Base-by-base conservation (phyloP, 2,797 vertebrate genomes). In the Myotis daubentonii region DNA sequence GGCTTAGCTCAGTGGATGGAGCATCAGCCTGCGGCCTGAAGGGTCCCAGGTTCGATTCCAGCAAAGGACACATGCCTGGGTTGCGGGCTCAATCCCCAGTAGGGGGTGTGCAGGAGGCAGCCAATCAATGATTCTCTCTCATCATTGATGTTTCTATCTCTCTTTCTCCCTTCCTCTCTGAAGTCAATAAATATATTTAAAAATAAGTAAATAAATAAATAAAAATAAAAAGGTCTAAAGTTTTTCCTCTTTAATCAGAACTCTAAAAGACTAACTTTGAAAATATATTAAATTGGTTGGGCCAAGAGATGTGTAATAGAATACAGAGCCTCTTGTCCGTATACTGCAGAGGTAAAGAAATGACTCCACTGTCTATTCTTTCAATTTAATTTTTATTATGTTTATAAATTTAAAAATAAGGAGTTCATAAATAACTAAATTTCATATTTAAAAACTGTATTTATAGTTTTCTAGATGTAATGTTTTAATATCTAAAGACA, bases 231-330 rank as follows among this genome's bases (percentile, higher is more conserved):
- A 97, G 80, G 88, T 92, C 95, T 95, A 74, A 90, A 91, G 91
- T 25, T 92, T 92, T 94, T 89, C 66, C 88, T 79, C 82, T 96
- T 96, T 94, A 96, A 95, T 94, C 93, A 92, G 72, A 92, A 95
- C 74, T 94, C 68, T 75, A 81, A 95, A 93, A 97, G 87, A 83
- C 49, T 72, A 94, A 93, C 74, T 97, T 96, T 92, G 66, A 96
- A 96, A 95, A 92, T 93, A 82, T 2, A 80, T 78, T 80, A 87
- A 92, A 95, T 25, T 83, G 83, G 51, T 47, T 94, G 57, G 71
- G 30, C 60, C 90, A 92, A 65, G 68, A 79, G 22, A 72, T 55
- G 10, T 79, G 30, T 72, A 93, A 87, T 3, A 93, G 30, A 91
- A 83, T 5, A 44, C 1, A 81, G 17, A 92, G 28, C 5, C 30